Evolutionary conservation across 2,113 vertebrate genomes (phyloP), one percentile per base, ranked within the genome.

Genomic region (Grus americana): DNA sequence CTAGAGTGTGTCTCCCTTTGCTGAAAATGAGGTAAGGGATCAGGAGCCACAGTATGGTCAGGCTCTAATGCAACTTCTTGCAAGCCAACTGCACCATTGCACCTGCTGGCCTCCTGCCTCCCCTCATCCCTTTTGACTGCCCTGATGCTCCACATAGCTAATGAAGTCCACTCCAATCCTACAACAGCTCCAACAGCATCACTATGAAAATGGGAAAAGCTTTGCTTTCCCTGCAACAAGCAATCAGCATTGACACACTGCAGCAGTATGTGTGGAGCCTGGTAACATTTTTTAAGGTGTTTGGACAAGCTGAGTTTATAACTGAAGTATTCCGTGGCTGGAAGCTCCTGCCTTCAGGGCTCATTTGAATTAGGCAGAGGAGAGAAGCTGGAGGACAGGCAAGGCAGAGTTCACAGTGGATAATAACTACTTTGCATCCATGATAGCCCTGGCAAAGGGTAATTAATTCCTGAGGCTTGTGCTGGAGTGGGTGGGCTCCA

Each of bases 111-210:
- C 18, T 57, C 38, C 46, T 58, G 29, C 47, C 26, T 67, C 16
- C 26, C 34, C 61, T 40, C 68, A 40, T 26, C 27, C 21, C 20
- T 84, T 80, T 42, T 5, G 1, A 29, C 12, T 61, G 84, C 40
- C 20, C 36, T 42, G 8, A 2, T 49, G 52, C 6, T 71, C 47
- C 57, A 15, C 2, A 0, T 12, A 72, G 38, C 18, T 67, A 36
- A 57, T 8, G 5, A 93, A 62, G 30, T 40, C 36, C 11, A n/a
- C 40, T 14, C 24, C 1, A 2, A 70, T 32, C 22, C 44, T 74
- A 10, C 36, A 42, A 12, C 0, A 4, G 16, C 40, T 86, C 50
- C 70, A 67, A 23, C 1, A 0, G 12, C 46, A 80, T 20, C 14
- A 5, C 16, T 62, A 50, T 5, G 16, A 71, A 78, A 92, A 61